phyloP scores from a whole-genome alignment of 2,113 vertebrate species.

The Cebidichthys violaceus region DNA sequence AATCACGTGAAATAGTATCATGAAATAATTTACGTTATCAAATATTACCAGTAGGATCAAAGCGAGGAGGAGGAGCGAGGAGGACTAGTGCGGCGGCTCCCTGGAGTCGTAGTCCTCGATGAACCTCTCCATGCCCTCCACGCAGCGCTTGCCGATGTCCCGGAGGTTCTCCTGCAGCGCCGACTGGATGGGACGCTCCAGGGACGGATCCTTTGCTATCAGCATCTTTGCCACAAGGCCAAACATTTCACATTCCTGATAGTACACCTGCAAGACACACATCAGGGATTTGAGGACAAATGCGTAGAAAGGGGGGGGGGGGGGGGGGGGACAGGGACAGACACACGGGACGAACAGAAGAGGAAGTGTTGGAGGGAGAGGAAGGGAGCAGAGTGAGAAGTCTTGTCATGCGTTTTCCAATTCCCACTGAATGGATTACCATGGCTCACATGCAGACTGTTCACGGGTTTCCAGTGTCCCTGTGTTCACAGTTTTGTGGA shows the following conservation, averaged over 20 bases:
- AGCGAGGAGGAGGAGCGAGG: no score
- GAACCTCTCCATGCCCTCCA: slow-evolving; percentile 82
- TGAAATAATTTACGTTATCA: not conserved
- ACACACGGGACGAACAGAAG: not conserved
- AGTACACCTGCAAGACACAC: slow-evolving; percentile 79
- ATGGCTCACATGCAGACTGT: slow-evolving; percentile 22
- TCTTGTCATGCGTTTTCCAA: slow-evolving; percentile 40
- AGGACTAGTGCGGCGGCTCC: slow-evolving; percentile 47
- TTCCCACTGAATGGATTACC: slow-evolving; percentile 55
- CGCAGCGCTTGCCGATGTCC: slow-evolving; percentile 80
- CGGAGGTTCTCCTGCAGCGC: slow-evolving; percentile 80
- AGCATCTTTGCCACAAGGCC: slow-evolving; percentile 84
- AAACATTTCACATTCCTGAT: slow-evolving; percentile 82
- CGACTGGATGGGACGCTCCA: slow-evolving; percentile 77
- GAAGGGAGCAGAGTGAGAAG: slow-evolving; percentile 7
- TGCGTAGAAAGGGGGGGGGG: not conserved
- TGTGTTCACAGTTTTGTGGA: slow-evolving; percentile 18
- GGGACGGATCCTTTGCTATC: slow-evolving; percentile 80
- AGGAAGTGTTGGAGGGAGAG: slow-evolving; percentile 4
- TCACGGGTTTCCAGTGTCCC: slow-evolving; percentile 28
- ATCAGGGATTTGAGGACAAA: slow-evolving; percentile 15
- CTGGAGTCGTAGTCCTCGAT: slow-evolving; percentile 81
- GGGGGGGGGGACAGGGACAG: not conserved
- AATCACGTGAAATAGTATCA: slow-evolving; percentile 12
- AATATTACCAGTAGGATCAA: not conserved